phyloP scores from a whole-genome alignment of 2,888 invertebrate genomes.

The Mesoligia furuncula region DNA sequence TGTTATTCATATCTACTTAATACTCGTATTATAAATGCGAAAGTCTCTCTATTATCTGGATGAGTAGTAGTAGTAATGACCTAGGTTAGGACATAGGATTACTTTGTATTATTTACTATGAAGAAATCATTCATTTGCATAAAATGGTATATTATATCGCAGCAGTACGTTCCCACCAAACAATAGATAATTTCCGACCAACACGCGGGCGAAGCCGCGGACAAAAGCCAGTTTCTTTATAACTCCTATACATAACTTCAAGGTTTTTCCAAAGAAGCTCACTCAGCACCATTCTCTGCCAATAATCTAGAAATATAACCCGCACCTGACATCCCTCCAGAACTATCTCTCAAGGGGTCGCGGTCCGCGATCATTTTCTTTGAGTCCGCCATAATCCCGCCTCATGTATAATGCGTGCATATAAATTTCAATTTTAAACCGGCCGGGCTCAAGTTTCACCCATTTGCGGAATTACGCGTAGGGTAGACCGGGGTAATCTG shows the following conservation, averaged over 20 bases:
- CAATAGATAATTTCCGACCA: too few species aligned
- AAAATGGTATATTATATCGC: too few species aligned
- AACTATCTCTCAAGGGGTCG: slow-evolving; percentile 71
- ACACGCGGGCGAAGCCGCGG: too few species aligned
- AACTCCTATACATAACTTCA: neutral
- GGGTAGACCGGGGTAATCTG: slow-evolving; percentile 73
- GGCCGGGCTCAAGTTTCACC: slow-evolving; percentile 85
- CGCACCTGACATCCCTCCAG: slow-evolving; percentile 28
- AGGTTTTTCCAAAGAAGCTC: neutral
- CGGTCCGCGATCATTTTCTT: slow-evolving; percentile 66
- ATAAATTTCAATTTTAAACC: slow-evolving; percentile 91
- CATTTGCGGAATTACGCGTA: slow-evolving; percentile 87
- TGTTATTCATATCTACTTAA: neutral
- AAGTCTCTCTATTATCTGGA: neutral
- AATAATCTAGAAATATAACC: slow-evolving; percentile 48
- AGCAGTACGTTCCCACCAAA: too few species aligned
- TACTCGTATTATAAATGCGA: neutral
- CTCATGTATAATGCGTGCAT: slow-evolving; percentile 89
- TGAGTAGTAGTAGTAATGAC: too few species aligned
- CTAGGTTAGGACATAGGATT: too few species aligned
- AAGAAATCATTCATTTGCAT: too few species aligned
- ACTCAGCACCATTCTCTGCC: slow-evolving; percentile 2
- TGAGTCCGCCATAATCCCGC: slow-evolving; percentile 77
- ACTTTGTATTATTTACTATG: too few species aligned
- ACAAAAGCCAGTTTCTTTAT: neutral